Base-by-base conservation (phyloP, 1,140 invertebrate species). In the Schlechtendalia chinensis region DNA sequence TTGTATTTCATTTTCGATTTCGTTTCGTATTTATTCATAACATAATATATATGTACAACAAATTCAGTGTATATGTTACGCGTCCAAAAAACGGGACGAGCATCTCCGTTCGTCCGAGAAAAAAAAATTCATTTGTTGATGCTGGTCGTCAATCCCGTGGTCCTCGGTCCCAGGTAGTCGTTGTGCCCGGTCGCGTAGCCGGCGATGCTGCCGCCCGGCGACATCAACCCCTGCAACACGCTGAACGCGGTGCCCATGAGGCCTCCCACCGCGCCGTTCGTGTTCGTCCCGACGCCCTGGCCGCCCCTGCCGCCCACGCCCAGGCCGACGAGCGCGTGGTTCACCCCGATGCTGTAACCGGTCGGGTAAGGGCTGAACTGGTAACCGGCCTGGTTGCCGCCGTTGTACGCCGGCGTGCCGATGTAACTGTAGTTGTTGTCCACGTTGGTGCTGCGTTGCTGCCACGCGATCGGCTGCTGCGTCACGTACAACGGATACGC, bases 181-280 rank as follows among this genome's bases (percentile, higher is more conserved):
- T 63, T 63, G 75, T 79, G 75, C n/a, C 75, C 75, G 5, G 22
- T 10, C 27, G 75, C 75, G 56, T 79, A 79, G 24, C 75, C 58
- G 10, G 56, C 24, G 8, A 79, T 4, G 39, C 39, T 63, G 22
- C 75, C 75, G 10, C 75, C 75, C 0, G 56, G 75, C 1, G 54
- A 47, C 24, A 50, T 79, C 45, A 79, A 27, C 14, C 58, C 58
- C 6, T 79, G 75, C 39, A 79, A 63, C 22, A 61, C 22, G 58
- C 61, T 79, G 22, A 19, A 79, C 16, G 24, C 75, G 16, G 17
- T 61, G 4, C 58, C 58, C 14, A 72, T 11, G 10, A 29, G 17
- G 16, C 27, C 63, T 3, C 75, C 58, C 0, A 22, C 5, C 39
- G 19, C 17, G 17, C n/a, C 5, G 1, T 29, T n/a, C 22, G 27